These are phyloP conservation scores for Morbakka virulenta DNA, from an alignment of 30 jellyfish, hydroid and myxozoan genomes.

Conservation along the genomic window DNA sequence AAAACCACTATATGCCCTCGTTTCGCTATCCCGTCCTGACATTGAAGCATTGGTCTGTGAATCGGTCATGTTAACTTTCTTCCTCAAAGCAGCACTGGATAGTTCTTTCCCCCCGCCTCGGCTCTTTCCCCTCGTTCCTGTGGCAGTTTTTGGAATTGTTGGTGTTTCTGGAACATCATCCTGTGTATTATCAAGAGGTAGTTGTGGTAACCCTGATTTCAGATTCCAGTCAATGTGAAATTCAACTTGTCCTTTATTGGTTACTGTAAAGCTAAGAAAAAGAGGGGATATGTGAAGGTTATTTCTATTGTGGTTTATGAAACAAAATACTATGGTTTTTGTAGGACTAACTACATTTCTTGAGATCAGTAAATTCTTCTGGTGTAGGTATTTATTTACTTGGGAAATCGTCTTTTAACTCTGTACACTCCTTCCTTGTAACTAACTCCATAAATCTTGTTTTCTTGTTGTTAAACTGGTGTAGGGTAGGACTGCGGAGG, in stretches of 20 bases:
- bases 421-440: too few relatives aligned
- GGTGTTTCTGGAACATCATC: conserved; percentile 24
- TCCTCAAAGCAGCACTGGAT: conserved; percentile 1
- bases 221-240: conserved; percentile 63
- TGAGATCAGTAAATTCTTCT: too few relatives aligned
- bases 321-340: too few relatives aligned
- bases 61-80: background rate
- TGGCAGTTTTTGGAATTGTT: background rate
- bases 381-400: too few relatives aligned
- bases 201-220: conserved; percentile 59
- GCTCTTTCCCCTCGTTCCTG: conserved; percentile 42
- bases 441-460: too few relatives aligned
- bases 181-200: conserved; percentile 28
- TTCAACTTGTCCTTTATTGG: conserved; percentile 65
- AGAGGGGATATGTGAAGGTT: background rate
- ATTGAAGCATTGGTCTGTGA: conserved; percentile 16
- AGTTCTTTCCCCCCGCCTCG: conserved; percentile 37
- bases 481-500: too few relatives aligned
- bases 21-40: conserved; percentile 1
- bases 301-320: too few relatives aligned
- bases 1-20: conserved; percentile 13
- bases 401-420: too few relatives aligned
- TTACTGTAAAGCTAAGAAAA: conserved; percentile 50
- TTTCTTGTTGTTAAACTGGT: too few relatives aligned
- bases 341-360: too few relatives aligned